phyloP scores from a whole-genome alignment of 2,888 invertebrate species.

The Oscheius sp. region DNA sequence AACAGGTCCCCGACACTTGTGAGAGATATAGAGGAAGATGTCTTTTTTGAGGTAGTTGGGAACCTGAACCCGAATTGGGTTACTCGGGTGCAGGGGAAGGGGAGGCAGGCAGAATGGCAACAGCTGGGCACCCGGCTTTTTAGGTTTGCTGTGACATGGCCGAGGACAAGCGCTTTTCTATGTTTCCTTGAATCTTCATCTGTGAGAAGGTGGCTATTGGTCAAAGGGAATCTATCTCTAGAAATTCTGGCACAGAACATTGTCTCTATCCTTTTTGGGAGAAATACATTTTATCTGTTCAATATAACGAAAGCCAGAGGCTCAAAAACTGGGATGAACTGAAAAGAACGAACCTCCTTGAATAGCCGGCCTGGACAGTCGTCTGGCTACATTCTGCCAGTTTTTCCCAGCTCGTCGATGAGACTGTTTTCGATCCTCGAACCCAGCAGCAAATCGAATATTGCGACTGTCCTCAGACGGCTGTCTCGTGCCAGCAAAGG shows the following conservation, averaged over 20 bases:
- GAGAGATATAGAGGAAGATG: not conserved
- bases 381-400: slow-evolving; percentile 45
- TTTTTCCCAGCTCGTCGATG: slow-evolving; percentile 16
- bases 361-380: slow-evolving; percentile 46
- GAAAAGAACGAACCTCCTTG: slow-evolving; percentile 28
- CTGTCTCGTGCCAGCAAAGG: slow-evolving; percentile 51
- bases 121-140: slow-evolving; percentile 8
- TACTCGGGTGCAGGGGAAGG: slow-evolving; percentile 4
- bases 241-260: too few species aligned
- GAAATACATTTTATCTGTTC: too few species aligned
- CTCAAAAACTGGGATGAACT: not conserved
- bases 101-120: not conserved
- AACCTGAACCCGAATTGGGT: slow-evolving; percentile 23
- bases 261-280: too few species aligned
- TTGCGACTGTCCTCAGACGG: slow-evolving; percentile 59
- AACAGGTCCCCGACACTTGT: slow-evolving; percentile 9
- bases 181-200: too few species aligned
- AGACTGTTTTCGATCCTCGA: not conserved
- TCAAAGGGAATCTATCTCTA: too few species aligned
- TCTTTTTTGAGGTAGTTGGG: not conserved
- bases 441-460: slow-evolving; percentile 47
- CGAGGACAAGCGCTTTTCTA: too few species aligned
- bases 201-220: too few species aligned
- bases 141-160: too few species aligned
- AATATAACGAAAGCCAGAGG: too few species aligned